These are phyloP conservation scores for Odontocerum albicorne DNA, from an alignment of 2,888 invertebrate species.

Conservation along the genomic window DNA sequence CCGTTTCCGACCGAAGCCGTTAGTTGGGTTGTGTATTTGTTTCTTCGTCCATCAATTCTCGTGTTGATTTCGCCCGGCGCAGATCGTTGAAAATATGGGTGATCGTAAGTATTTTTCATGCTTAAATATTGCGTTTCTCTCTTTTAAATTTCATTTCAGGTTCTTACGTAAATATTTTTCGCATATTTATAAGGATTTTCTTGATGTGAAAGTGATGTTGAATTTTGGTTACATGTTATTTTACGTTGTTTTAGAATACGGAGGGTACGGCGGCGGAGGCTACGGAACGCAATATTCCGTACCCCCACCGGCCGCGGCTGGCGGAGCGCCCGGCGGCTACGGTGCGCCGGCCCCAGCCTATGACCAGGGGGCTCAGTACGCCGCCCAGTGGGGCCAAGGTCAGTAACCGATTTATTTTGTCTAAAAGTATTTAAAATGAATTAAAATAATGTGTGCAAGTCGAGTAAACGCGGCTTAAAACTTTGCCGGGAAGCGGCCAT, in stretches of 20 bases:
- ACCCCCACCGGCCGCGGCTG: constrained; percentile 50
- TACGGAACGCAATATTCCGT: constrained; percentile 51
- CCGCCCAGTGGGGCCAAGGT: constrained; percentile 27
- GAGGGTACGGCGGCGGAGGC: constrained; percentile 44
- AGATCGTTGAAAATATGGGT: constrained; percentile 27
- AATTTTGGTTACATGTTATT: no score
- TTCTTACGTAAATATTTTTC: neutral
- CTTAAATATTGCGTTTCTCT: constrained; percentile 1
- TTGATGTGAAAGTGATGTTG: neutral
- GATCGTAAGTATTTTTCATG: constrained; percentile 35
- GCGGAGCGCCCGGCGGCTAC: constrained; percentile 48
- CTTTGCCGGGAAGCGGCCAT: no score
- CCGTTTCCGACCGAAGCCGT: no score
- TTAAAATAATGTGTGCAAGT: no score
- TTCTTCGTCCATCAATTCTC: no score
- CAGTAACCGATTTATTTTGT: no score
- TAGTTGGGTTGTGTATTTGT: no score
- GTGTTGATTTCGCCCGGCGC: constrained; percentile 9
- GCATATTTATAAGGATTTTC: no score
- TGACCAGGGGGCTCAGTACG: constrained; percentile 41
- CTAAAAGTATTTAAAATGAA: no score
- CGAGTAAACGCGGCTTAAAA: no score
- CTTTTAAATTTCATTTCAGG: neutral
- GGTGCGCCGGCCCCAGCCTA: constrained; percentile 46
- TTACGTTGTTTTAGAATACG: constrained; percentile 33